Evolutionary conservation across 1,140 invertebrate species (phyloP).

Genomic region (Hermetia illucens): DNA sequence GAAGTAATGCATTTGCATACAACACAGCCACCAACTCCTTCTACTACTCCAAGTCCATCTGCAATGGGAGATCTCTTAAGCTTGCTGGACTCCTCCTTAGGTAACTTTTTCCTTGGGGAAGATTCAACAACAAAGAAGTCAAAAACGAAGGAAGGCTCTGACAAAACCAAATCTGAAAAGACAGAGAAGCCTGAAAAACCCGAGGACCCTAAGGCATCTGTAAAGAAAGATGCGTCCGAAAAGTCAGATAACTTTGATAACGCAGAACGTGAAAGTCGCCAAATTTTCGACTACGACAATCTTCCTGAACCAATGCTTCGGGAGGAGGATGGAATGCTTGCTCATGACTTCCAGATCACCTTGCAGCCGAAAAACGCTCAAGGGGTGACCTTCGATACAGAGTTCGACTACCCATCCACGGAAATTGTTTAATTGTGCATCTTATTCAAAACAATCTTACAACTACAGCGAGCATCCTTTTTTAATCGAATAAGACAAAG

Average conservation of each 20-base stretch:
- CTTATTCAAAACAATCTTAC: too few relatives aligned
- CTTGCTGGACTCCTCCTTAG: conserved; percentile 20
- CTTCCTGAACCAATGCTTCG: conserved; percentile 24
- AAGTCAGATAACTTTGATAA: conserved; percentile 16
- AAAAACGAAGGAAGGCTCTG: conserved; percentile 1
- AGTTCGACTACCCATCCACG: too few relatives aligned
- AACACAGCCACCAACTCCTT: conserved; percentile 10
- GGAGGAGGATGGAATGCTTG: conserved; percentile 3
- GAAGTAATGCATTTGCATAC: conserved; percentile 29
- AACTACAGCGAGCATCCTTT: too few relatives aligned
- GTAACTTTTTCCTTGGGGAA: conserved; percentile 10
- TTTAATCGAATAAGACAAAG: too few relatives aligned
- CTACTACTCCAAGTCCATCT: conserved; percentile 4
- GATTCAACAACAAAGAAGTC: conserved; percentile 11
- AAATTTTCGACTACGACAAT: conserved; percentile 29
- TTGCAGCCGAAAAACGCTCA: too few relatives aligned
- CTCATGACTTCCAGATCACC: too few relatives aligned
- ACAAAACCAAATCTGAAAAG: conserved; percentile 14
- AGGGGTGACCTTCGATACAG: too few relatives aligned
- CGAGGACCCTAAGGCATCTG: conserved; percentile 9
- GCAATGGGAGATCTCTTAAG: conserved; percentile 22
- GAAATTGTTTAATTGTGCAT: too few relatives aligned
- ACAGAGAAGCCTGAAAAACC: conserved; percentile 13
- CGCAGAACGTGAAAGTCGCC: conserved; percentile 15
- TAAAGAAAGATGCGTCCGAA: conserved; percentile 8